Evolutionary conservation across 2,797 vertebrate species (phyloP), one percentile per base, ranked within the genome.

Genomic region (Fistularia commersonii): DNA sequence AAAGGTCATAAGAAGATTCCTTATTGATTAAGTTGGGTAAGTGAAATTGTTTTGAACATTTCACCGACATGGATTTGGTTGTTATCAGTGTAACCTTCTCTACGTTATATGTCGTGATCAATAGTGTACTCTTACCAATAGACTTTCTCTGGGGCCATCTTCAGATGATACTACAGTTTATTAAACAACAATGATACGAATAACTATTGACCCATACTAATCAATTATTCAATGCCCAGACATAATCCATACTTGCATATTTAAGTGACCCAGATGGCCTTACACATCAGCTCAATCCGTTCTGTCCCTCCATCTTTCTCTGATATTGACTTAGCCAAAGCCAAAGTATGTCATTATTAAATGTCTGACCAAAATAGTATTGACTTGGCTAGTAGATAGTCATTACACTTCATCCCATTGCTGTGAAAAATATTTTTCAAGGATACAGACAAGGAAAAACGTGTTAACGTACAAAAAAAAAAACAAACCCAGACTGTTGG

Each of bases 141-240:
- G 66, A 75, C 69, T 72, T 78, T 73, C 66, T 78, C 48, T 7
- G 15, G 39, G 66, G 69, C 61, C 60, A 71, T 61, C 57, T 64
- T 65, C 54, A 73, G 56, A 65, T 54, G 38, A 58, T 48, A 48
- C 50, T 8, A 44, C 54, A 72, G 35, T 56, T 71, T 68, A 76
- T 80, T 51, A 80, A 80, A 79, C 64, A 76, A 60, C 64, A 74
- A 47, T 66, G 48, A 77, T 71, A 77, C 67, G 65, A 71, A 69
- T 74, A 50, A 48, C 46, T 35, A 81, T 82, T 3, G 77, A 83
- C 45, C 64, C 10, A 45, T 59, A 54, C 63, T 69, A 44, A 80
- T 85, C 62, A 69, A 57, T 80, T 74, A 80, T 77, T 82, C 52
- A 74, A 13, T 56, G 34, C 12, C 8, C 55, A 58, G 6, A 59